Evolutionary conservation across 2,888 invertebrate species (phyloP).

Genomic region (Pollenia angustigena): DNA sequence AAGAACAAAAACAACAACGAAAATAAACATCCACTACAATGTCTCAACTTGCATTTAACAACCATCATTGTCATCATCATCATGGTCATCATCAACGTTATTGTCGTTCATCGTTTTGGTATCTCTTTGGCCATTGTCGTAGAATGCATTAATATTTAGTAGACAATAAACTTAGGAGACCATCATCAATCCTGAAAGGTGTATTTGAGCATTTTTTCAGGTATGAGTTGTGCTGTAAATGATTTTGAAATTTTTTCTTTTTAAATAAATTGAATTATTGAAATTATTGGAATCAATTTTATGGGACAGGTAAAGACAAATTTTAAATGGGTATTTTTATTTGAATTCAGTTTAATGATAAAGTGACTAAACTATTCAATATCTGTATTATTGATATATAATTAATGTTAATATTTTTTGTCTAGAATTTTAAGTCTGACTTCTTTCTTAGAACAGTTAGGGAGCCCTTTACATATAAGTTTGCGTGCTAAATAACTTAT

Average conservation of each 20-base stretch:
- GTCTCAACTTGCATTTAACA: slow-evolving; percentile 71
- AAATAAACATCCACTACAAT: slow-evolving; percentile 62
- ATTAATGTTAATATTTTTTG: too few species aligned
- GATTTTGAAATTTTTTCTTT: not conserved
- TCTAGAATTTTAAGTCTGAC: too few species aligned
- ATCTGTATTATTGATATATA: too few species aligned
- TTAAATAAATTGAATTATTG: not conserved
- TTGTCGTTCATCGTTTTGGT: slow-evolving; percentile 25
- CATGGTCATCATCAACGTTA: slow-evolving; percentile 23
- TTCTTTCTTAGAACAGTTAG: too few species aligned
- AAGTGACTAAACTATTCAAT: too few species aligned
- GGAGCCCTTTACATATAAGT: too few species aligned
- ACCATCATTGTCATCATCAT: slow-evolving; percentile 47
- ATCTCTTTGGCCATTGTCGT: slow-evolving; percentile 33
- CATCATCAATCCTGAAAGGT: slow-evolving; percentile 53
- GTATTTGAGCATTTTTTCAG: not conserved
- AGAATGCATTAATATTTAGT: slow-evolving; percentile 53
- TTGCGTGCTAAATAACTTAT: too few species aligned
- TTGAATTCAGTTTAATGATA: too few species aligned
- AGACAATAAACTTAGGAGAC: slow-evolving; percentile 32
- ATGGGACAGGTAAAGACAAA: too few species aligned
- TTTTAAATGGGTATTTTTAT: too few species aligned
- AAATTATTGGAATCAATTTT: not conserved
- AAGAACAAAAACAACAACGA: slow-evolving; percentile 40
- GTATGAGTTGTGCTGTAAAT: not conserved